phyloP scores from a whole-genome alignment of 2,113 vertebrate genomes.

The Hemibagrus wyckioides region DNA sequence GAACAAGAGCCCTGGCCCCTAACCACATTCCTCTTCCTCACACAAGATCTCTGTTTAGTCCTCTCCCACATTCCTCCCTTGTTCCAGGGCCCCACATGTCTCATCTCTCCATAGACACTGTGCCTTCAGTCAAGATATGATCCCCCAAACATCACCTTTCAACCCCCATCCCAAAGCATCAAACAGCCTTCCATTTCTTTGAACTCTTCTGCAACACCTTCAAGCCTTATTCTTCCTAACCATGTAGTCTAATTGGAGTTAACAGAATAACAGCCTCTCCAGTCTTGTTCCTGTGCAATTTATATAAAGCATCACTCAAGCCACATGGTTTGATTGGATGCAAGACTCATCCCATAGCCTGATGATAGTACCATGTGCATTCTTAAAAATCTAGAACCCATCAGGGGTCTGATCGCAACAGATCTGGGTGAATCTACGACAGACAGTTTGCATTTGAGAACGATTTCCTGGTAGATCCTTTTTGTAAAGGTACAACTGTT shows the following conservation, averaged over 20 bases:
- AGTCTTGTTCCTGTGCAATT: neutral
- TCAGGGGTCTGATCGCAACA: too few relatives aligned
- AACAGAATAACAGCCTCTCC: neutral
- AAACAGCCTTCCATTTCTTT: slow-evolving; percentile 4
- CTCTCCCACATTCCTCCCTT: slow-evolving; percentile 16
- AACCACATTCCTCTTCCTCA: slow-evolving; percentile 25
- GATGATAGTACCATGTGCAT: neutral
- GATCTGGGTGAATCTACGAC: neutral
- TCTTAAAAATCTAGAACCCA: neutral
- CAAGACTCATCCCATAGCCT: neutral
- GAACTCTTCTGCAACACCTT: neutral
- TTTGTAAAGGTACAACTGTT: neutral
- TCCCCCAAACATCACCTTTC: neutral
- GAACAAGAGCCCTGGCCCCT: neutral
- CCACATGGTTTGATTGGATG: neutral
- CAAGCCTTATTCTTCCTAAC: neutral
- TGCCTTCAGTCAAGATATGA: slow-evolving; percentile 23
- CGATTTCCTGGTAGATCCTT: neutral
- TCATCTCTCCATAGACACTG: slow-evolving; percentile 6
- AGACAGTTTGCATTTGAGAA: neutral
- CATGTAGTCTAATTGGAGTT: slow-evolving; percentile 22
- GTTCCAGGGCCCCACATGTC: slow-evolving; percentile 33
- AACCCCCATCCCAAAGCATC: neutral
- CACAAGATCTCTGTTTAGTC: slow-evolving; percentile 35
- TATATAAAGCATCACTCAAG: neutral